Percentiles rank a stretch among this genome's conserved stretches.
phyloP scores from a whole-genome alignment of 2,888 invertebrate species.

The Piscicola geometra region DNA sequence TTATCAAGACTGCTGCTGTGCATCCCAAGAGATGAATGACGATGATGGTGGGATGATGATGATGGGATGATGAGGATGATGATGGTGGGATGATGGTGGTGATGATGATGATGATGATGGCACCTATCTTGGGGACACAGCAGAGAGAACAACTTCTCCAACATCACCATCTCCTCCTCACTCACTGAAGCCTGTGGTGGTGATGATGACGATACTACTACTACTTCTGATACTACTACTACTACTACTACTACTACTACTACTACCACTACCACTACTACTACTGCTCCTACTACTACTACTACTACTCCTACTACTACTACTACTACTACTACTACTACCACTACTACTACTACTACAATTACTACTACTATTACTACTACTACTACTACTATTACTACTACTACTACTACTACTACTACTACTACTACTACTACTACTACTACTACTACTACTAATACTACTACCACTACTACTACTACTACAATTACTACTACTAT shows the following conservation, averaged over 20 bases:
- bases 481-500: neutral
- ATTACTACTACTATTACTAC: neutral
- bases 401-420: neutral
- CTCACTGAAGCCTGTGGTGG: neutral
- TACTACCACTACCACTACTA: neutral
- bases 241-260: neutral
- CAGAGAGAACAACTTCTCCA: slow-evolving; percentile 11
- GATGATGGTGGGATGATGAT: neutral
- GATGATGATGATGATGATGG: neutral
- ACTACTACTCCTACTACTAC: neutral
- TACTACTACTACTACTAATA: neutral
- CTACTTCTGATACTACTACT: neutral
- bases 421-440: neutral
- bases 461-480: neutral
- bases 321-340: neutral
- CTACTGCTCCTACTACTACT: too few relatives aligned
- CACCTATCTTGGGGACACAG: too few relatives aligned
- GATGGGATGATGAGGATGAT: neutral
- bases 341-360: neutral
- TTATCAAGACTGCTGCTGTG: too few relatives aligned
- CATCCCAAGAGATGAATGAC: neutral
- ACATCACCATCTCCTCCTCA: slow-evolving; percentile 7
- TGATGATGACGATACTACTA: too few relatives aligned
- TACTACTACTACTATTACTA: neutral
- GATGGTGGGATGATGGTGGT: neutral